phyloP scores from a whole-genome alignment of 2,888 invertebrate genomes.

The Conchocele bisecta region DNA sequence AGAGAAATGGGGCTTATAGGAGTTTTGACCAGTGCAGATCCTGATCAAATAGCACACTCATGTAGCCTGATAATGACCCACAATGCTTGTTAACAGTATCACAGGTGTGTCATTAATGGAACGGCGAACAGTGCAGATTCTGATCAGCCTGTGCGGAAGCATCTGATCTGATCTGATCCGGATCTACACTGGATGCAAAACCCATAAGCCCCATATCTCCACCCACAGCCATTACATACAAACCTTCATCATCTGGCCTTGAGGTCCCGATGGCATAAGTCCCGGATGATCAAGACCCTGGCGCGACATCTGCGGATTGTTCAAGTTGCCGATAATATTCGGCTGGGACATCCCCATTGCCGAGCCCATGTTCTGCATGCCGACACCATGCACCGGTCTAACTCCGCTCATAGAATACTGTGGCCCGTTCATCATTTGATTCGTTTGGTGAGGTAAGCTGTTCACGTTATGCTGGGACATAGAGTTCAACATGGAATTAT shows the following conservation, averaged over 20 bases:
- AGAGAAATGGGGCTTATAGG: too few relatives aligned
- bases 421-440: conserved; percentile 81
- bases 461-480: conserved; percentile 50
- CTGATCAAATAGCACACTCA: too few relatives aligned
- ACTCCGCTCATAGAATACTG: conserved; percentile 71
- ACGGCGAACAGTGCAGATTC: too few relatives aligned
- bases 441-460: conserved; percentile 59
- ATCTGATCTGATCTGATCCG: too few relatives aligned
- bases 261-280: conserved; percentile 64
- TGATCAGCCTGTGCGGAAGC: too few relatives aligned
- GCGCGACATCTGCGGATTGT: conserved; percentile 64
- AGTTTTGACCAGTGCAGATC: too few relatives aligned
- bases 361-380: conserved; percentile 59
- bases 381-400: conserved; percentile 57
- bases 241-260: conserved; percentile 73
- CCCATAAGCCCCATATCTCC: too few relatives aligned
- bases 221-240: not conserved
- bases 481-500: conserved; percentile 43
- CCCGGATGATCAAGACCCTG: conserved; percentile 69
- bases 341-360: conserved; percentile 65
- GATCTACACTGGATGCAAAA: too few relatives aligned
- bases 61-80: too few relatives aligned
- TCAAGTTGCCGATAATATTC: conserved; percentile 63
- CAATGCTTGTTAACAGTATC: too few relatives aligned
- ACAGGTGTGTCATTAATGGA: too few relatives aligned